phyloP scores from a whole-genome alignment of 2,888 invertebrate species.

The Ernsta delagoae region DNA sequence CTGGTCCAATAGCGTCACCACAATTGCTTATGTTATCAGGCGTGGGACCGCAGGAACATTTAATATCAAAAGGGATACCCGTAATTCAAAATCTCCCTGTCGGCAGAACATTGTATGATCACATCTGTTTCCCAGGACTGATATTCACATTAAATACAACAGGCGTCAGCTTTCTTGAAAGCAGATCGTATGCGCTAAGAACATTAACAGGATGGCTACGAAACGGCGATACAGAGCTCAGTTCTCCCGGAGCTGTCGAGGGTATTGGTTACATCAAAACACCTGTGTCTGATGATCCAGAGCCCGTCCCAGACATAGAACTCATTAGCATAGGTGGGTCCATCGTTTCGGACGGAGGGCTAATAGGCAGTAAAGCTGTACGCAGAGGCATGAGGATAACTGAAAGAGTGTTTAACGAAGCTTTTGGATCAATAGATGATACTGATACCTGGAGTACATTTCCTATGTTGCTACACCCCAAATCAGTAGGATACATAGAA shows the following conservation, averaged over 20 bases:
- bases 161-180: constrained; percentile 63
- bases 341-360: constrained; percentile 85
- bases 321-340: constrained; percentile 87
- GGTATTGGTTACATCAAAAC: constrained; percentile 88
- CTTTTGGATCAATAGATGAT: constrained; percentile 82
- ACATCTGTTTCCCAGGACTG: constrained; percentile 82
- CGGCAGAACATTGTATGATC: constrained; percentile 87
- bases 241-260: constrained; percentile 87
- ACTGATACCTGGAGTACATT: constrained; percentile 86
- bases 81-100: constrained; percentile 87
- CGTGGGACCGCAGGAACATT: constrained; percentile 82
- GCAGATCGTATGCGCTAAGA: constrained; percentile 44
- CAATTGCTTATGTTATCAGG: constrained; percentile 96
- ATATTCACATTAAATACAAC: constrained; percentile 71
- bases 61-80: constrained; percentile 82
- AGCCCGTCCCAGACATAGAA: constrained; percentile 88
- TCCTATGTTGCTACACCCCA: constrained; percentile 90
- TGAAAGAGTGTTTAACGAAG: constrained; percentile 80
- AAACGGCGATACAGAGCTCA: constrained; percentile 72
- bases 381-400: constrained; percentile 83
- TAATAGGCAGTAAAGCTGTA: constrained; percentile 67
- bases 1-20: constrained; percentile 95
- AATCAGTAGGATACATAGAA: constrained; percentile 88
- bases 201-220: constrained; percentile 61
- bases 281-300: constrained; percentile 80